phyloP scores from a whole-genome alignment of 2,888 invertebrate species.

The Zhengitettix transpicula region DNA sequence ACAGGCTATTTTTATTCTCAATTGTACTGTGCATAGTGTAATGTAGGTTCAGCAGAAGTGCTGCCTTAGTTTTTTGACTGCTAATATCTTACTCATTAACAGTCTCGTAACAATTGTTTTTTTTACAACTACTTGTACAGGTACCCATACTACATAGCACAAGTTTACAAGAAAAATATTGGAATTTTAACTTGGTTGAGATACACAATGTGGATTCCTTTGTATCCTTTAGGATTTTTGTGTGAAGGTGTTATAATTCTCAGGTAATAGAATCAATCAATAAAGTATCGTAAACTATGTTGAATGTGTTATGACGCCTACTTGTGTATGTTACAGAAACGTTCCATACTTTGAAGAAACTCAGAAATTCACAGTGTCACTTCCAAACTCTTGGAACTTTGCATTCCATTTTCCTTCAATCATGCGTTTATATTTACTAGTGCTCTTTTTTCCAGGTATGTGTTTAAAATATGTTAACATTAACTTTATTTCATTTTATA shows the following conservation, averaged over 20 bases:
- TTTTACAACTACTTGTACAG: conserved; percentile 27
- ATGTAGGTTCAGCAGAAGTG: no score
- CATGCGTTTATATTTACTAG: conserved; percentile 57
- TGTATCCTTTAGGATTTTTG: conserved; percentile 79
- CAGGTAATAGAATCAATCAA: conserved; percentile 17
- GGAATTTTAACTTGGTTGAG: conserved; percentile 75
- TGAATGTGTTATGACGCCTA: neutral
- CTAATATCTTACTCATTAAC: no score
- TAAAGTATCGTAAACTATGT: neutral
- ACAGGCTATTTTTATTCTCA: no score
- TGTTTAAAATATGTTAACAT: neutral
- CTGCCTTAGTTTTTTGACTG: no score
- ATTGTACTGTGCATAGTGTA: no score
- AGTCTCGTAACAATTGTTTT: no score
- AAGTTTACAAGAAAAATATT: conserved; percentile 56
- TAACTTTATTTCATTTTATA: neutral
- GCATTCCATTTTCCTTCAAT: conserved; percentile 72
- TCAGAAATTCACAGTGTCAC: conserved; percentile 46
- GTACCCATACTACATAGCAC: conserved; percentile 83
- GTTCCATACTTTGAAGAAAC: conserved; percentile 84
- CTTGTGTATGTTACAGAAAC: conserved; percentile 32
- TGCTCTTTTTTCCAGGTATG: conserved; percentile 55
- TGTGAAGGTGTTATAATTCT: conserved; percentile 71
- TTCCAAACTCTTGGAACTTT: conserved; percentile 77
- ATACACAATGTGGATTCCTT: conserved; percentile 83